Base-by-base conservation (phyloP, 1,140 invertebrate genomes). In the Drosophila repletoides region DNA sequence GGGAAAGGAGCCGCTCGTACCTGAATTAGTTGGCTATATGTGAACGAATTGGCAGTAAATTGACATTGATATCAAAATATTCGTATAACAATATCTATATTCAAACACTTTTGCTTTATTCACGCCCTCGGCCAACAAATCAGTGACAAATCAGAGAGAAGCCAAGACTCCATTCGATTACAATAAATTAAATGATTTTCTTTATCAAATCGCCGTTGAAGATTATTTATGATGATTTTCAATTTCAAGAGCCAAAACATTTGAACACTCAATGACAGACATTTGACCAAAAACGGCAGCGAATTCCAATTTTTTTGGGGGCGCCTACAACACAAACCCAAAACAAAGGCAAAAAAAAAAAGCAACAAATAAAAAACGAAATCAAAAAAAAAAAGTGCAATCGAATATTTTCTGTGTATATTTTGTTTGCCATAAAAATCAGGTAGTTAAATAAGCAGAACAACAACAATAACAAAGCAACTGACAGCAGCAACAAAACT, bases 171-270 rank as follows among this genome's bases (percentile, higher is more conserved):
- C 60, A 70, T 55, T 59, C 65, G 53, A 56, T 71, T 71, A 67
- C 72, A 67, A 81, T 76, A 59, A 71, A 65, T 76, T 80, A 80
- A 80, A 76, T 80, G 72, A 80, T 81, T 80, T 79, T 49, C 40
- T 40, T 51, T 41, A 67, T 58, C 55, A 52, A 53, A 58, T 59
- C 56, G 53, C 40, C 67, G 69, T 53, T 45, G 10, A 28, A 72
- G 70, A 67, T 67, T 61, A 72, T 75, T 81, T 80, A 80, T 80
- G 69, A 67, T 60, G 59, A 58, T 74, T 80, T 80, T 71, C 60
- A 71, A 79, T 73, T 77, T 55, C 12, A 21, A 17, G 15, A 12
- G 56, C 51, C 67, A 41, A 26, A 26, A 17, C 52, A 26, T n/a
- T n/a, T 10, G 53, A 29, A 26, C 38, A 68, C 33, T 76, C 72